Conservation (phyloP, 2,888 invertebrate species). For the Callyntrura sp. region DNA sequence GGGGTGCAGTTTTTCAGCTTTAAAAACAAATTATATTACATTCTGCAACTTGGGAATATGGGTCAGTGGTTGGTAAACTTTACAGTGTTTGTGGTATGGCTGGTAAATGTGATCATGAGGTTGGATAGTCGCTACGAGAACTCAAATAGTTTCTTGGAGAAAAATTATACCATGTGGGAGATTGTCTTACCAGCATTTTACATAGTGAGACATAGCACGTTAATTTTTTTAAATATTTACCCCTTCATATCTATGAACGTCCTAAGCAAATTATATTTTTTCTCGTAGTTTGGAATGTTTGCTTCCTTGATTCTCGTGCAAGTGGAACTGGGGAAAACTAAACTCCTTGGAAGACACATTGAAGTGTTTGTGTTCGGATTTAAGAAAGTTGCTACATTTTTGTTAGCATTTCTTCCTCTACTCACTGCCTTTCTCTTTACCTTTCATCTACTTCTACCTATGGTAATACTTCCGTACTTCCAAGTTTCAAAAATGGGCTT, state of each 20-base stretch:
- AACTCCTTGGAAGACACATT: background rate
- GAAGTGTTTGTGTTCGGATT: constrained; percentile 9
- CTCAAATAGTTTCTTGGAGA: too few relatives aligned
- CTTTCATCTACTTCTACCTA: constrained; percentile 11
- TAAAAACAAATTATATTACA: constrained; percentile 32
- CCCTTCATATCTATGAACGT: background rate
- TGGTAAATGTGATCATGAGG: too few relatives aligned
- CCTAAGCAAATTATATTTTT: too few relatives aligned
- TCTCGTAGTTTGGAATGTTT: background rate
- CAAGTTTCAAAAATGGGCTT: background rate
- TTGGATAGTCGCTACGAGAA: too few relatives aligned
- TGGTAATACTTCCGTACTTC: background rate
- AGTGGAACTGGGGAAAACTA: background rate
- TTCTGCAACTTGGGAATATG: constrained; percentile 10
- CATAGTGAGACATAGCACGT: too few relatives aligned
- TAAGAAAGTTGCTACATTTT: background rate
- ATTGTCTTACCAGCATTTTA: too few relatives aligned
- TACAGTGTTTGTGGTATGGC: background rate
- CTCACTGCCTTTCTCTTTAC: constrained; percentile 6
- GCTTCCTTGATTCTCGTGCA: background rate
- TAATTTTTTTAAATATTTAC: too few relatives aligned
- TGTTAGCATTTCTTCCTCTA: background rate
- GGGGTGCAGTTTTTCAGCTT: background rate
- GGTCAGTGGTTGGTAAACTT: background rate
- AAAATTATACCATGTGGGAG: too few relatives aligned